Evolutionary conservation across 2,797 vertebrate genomes (phyloP).

Genomic region (Urocyon cinereoargenteus): DNA sequence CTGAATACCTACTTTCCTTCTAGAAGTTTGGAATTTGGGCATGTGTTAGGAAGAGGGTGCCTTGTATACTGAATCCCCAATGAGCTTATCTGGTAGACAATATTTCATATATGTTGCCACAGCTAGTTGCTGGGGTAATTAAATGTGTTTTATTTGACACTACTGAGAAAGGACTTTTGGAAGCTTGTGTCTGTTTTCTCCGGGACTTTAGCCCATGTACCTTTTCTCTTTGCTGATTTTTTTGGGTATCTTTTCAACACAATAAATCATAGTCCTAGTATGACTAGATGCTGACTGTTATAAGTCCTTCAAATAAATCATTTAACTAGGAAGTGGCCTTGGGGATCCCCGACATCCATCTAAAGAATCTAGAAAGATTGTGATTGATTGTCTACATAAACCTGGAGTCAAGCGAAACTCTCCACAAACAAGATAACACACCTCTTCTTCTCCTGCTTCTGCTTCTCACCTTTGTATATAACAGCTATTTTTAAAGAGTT

Average conservation of each 20-base stretch:
- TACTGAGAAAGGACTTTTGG: not conserved
- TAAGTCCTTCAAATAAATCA: not conserved
- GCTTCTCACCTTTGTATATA: not conserved
- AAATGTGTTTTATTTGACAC: not conserved
- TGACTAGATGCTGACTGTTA: not conserved
- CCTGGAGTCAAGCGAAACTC: not conserved
- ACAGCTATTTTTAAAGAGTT: not conserved
- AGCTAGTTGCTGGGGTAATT: not conserved
- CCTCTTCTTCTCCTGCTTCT: not conserved
- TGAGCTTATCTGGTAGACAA: not conserved
- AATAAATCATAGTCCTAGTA: not conserved
- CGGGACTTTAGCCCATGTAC: not conserved
- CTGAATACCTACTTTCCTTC: not conserved
- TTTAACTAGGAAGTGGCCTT: not conserved
- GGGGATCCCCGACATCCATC: not conserved
- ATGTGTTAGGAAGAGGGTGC: not conserved
- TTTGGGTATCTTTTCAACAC: not conserved
- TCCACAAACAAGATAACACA: not conserved
- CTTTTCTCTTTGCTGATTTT: slow-evolving; percentile 29
- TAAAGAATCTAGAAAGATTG: not conserved
- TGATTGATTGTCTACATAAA: not conserved
- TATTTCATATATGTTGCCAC: not conserved
- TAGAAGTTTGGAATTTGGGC: not conserved
- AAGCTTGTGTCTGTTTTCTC: not conserved
- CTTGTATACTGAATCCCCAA: not conserved